Evolutionary conservation across 2,113 vertebrate species (phyloP).

Genomic region (Silurus meridionalis): DNA sequence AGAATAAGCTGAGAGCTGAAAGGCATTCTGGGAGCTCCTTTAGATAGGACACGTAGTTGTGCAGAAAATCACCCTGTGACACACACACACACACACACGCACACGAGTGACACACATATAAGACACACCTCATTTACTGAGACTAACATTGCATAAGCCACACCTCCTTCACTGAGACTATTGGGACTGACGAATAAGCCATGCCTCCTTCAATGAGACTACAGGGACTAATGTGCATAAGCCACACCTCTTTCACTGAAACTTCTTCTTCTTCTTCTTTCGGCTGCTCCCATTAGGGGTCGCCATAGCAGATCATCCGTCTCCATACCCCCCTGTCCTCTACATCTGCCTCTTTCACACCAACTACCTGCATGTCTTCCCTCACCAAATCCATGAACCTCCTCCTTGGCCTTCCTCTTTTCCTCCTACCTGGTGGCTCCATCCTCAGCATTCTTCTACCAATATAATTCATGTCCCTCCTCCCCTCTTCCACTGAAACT

Average conservation of each 20-base stretch:
- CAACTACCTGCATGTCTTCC: too few species aligned
- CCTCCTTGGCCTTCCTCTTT: too few species aligned
- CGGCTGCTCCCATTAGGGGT: too few species aligned
- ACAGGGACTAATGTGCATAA: neutral
- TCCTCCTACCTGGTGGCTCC: too few species aligned
- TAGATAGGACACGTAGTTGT: conserved; percentile 92
- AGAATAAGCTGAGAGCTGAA: conserved; percentile 79
- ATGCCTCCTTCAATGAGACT: neutral
- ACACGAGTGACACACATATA: neutral
- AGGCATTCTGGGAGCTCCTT: conserved; percentile 94
- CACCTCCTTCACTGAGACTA: neutral
- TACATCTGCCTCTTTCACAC: too few species aligned
- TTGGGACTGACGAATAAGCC: neutral
- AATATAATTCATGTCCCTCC: neutral
- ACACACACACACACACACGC: neutral
- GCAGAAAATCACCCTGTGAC: conserved; percentile 90
- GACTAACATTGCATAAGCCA: neutral
- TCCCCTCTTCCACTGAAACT: neutral
- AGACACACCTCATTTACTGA: neutral
- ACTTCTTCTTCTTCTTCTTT: neutral
- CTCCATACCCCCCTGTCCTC: too few species aligned
- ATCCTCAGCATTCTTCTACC: too few species aligned
- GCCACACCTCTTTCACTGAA: neutral
- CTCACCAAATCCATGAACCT: too few species aligned
- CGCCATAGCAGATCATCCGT: too few species aligned